Conservation (phyloP, 2,113 vertebrate species). For the Actinemys pallida region DNA sequence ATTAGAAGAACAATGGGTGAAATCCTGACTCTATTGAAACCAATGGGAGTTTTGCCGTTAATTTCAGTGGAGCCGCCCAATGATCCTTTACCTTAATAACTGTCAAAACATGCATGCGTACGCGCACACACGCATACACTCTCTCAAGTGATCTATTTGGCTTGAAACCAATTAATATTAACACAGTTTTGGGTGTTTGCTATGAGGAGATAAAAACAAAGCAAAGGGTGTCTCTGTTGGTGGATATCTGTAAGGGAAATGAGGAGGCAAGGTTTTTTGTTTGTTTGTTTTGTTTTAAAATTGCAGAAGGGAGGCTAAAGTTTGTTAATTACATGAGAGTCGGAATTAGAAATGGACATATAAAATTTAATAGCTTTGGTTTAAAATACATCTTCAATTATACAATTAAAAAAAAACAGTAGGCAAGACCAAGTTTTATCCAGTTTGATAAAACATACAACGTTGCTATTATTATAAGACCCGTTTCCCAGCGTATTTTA, state of each 20-base stretch:
- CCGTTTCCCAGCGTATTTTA: constrained; percentile 73
- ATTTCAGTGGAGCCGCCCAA: neutral
- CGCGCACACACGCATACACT: fast-evolving
- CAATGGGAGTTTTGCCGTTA: fast-evolving
- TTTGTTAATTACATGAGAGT: neutral
- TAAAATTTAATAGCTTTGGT: constrained; percentile 85
- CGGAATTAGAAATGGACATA: constrained; percentile 79
- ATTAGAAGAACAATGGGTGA: neutral
- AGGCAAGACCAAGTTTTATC: constrained; percentile 26
- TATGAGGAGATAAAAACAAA: neutral
- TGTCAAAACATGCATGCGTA: neutral
- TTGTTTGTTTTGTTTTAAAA: neutral
- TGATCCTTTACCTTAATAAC: too few relatives aligned
- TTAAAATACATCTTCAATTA: constrained; percentile 77
- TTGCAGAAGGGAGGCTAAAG: neutral
- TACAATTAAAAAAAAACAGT: constrained; percentile 73
- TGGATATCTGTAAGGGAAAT: neutral
- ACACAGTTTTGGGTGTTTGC: neutral
- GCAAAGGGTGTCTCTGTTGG: neutral
- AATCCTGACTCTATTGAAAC: neutral
- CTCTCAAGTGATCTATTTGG: fast-evolving
- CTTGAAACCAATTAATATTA: neutral
- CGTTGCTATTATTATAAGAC: constrained; percentile 70
- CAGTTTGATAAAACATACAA: constrained; percentile 74
- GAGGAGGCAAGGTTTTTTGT: neutral